Evolutionary conservation across 2,888 invertebrate species (phyloP), one percentile per base, ranked within the genome.

Genomic region (Dysmachus trigonus): DNA sequence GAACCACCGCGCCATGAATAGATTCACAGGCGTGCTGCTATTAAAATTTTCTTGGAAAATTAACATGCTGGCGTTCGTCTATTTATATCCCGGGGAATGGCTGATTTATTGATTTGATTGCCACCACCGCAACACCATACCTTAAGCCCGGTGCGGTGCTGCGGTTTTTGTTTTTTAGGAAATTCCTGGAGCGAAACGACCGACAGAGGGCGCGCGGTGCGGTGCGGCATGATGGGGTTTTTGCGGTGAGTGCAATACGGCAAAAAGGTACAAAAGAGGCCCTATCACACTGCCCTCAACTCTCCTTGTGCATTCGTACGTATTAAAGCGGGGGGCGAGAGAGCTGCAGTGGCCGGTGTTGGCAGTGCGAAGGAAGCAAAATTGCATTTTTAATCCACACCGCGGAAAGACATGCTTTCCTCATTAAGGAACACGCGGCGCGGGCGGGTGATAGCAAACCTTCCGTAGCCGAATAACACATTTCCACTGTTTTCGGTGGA

Each of bases 41-140:
- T 73, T 73, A 73, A 73, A 76, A 76, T 76, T 76, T 35, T 76
- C 76, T 76, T 38, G 33, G 18, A 76, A 76, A 76, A 22, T 38
- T 76, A 38, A 76, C 76, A 76, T 76, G 76, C 38, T 38, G 22
- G n/a, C 76, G 22, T n/a, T 27, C 76, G 62, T 73, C 73, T 73
- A 73, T 73, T 73, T 73, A 31, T 73, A 73, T n/a, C 22, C 22
- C 38, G 22, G 22, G 22, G 47, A 77, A 47, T 41, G 41, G 22
- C 7, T 77, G 18, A 77, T 41, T 77, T 47, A 77, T 77, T 77
- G 77, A 77, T 77, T 77, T 41, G 77, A 77, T 77, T 18, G 47
- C 47, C 22, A 77, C 22, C 47, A 47, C 47, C 47, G 62, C 62
- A 47, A 27, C n/a, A n/a, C 35, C 22, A 10, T 77, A 62, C 62